Evolutionary conservation across 2,797 vertebrate species (phyloP).

Genomic region (Cyclura pinguis): DNA sequence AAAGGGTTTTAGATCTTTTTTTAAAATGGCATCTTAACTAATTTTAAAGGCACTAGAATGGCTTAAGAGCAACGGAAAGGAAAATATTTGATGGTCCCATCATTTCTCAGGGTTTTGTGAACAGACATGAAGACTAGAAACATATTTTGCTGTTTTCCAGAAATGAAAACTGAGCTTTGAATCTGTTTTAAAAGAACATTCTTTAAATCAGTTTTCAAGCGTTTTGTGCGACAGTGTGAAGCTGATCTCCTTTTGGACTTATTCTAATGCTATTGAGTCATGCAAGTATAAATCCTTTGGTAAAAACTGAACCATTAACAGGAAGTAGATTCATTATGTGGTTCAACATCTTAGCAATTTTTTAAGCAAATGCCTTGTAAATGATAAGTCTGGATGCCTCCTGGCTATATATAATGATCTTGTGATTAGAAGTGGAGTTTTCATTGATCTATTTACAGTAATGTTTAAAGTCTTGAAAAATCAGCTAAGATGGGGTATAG

Average conservation of each 20-base stretch:
- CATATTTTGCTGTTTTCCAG: not conserved
- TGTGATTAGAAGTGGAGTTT: not conserved
- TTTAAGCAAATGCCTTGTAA: not conserved
- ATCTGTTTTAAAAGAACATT: not conserved
- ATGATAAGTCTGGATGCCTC: not conserved
- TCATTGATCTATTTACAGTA: not conserved
- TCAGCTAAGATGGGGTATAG: not conserved
- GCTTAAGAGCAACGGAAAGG: not conserved
- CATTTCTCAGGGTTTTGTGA: slow-evolving; percentile 3
- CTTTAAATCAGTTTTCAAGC: not conserved
- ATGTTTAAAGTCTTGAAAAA: slow-evolving; percentile 4
- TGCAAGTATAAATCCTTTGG: not conserved
- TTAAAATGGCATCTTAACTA: not conserved
- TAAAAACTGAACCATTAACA: not conserved
- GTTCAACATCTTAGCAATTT: not conserved
- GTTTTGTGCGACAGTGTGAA: not conserved
- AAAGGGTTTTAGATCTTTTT: not conserved
- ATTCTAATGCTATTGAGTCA: not conserved
- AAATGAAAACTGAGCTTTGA: not conserved
- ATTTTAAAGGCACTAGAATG: not conserved
- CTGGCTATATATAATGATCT: not conserved
- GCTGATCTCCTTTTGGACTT: not conserved
- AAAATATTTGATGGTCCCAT: not conserved
- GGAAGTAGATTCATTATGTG: not conserved
- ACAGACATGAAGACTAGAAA: not conserved